Conservation (phyloP, 2,888 invertebrate species). For the Rugalucina vietnamica region DNA sequence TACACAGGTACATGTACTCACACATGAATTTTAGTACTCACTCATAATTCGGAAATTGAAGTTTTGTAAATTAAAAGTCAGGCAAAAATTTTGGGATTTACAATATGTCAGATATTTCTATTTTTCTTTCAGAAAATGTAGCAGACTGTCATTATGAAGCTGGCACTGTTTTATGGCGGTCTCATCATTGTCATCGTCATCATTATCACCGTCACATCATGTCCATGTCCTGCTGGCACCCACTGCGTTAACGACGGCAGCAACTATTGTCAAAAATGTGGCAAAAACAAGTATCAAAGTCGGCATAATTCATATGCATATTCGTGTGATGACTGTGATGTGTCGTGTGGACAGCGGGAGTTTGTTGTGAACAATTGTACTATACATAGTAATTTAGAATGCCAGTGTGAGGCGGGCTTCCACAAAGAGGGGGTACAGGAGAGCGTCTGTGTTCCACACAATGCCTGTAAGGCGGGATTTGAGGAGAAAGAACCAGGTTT, state of each 20-base stretch:
- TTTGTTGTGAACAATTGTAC: not conserved
- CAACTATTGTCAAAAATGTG: not conserved
- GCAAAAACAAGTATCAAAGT: not conserved
- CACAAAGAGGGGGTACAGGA: not conserved
- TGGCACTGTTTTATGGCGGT: no score
- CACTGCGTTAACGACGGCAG: not conserved
- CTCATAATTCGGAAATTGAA: no score
- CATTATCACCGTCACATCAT: not conserved
- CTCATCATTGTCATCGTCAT: conserved; percentile 5
- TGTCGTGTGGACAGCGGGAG: not conserved
- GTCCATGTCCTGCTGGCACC: not conserved
- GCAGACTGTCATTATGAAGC: no score
- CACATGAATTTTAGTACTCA: no score
- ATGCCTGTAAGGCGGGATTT: not conserved
- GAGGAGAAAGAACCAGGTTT: not conserved
- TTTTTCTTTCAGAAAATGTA: no score
- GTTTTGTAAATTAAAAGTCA: no score
- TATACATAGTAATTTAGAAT: not conserved
- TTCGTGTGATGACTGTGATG: not conserved
- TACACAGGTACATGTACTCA: no score
- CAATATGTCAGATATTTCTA: not conserved
- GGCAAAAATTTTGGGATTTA: not conserved
- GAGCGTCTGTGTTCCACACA: not conserved
- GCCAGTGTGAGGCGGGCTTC: not conserved
- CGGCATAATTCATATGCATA: not conserved